These are phyloP conservation scores for Cheilosia scutellata DNA, from an alignment of 2,888 invertebrate genomes.

Conservation along the genomic window DNA sequence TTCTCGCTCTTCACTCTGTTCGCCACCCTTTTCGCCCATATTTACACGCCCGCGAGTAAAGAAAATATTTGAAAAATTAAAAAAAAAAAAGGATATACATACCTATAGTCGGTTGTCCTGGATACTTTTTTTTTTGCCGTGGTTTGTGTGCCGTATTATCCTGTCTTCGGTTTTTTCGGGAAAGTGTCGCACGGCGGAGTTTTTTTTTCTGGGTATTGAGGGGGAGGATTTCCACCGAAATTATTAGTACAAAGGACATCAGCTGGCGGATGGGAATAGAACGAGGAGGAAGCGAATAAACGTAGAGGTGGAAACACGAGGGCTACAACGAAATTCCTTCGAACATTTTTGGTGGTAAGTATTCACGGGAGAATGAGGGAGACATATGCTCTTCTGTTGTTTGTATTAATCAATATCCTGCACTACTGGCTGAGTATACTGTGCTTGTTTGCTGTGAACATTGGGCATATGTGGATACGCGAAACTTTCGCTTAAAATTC, in stretches of 20 bases:
- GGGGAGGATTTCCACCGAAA: constrained; percentile 56
- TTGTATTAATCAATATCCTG: constrained; percentile 72
- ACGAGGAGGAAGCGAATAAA: constrained; percentile 30
- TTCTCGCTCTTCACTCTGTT: constrained; percentile 29
- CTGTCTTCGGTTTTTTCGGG: constrained; percentile 74
- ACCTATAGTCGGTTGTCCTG: constrained; percentile 72
- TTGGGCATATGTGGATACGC: constrained; percentile 43
- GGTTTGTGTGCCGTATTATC: constrained; percentile 58
- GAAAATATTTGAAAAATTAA: constrained; percentile 61
- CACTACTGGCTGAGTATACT: constrained; percentile 53
- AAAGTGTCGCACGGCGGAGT: constrained; percentile 72
- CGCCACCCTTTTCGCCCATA: constrained; percentile 62
- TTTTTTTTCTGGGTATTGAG: constrained; percentile 42
- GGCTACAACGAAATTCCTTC: constrained; percentile 65
- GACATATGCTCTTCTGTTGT: constrained; percentile 23
- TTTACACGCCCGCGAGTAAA: constrained; percentile 73
- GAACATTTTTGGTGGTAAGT: constrained; percentile 71
- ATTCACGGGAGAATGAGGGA: constrained; percentile 27
- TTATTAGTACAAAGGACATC: constrained; percentile 71
- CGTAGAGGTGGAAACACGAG: constrained; percentile 53
- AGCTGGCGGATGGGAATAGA: constrained; percentile 61
- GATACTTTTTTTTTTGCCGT: constrained; percentile 64
- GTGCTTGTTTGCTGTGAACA: constrained; percentile 30
- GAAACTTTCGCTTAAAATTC: constrained; percentile 73
- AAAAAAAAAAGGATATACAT: constrained; percentile 61